A percentile compares a stretch with the other conserved stretches of the same genome.
Conservation (phyloP, 2,113 vertebrate genomes). For the Girardinichthys multiradiatus region DNA sequence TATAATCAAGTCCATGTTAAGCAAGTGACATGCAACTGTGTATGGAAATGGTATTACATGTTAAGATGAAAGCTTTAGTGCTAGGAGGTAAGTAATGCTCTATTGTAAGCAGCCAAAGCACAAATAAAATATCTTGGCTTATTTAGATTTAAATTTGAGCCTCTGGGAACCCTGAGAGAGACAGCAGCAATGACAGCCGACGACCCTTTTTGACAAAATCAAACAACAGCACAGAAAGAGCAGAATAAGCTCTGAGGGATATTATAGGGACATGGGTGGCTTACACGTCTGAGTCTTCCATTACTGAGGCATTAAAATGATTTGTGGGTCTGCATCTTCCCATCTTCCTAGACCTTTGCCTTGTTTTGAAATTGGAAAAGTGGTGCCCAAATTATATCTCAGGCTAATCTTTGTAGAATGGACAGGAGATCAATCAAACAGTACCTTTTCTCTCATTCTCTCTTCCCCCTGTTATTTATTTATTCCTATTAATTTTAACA, state of each 20-base stretch:
- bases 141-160: slow-evolving; percentile 40
- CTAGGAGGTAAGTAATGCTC: slow-evolving; percentile 32
- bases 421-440: slow-evolving; percentile 86
- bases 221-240: slow-evolving; percentile 53
- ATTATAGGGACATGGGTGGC: slow-evolving; percentile 11
- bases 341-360: slow-evolving; percentile 23
- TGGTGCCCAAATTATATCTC: slow-evolving; percentile 69
- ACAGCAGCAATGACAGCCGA: not conserved
- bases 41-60: slow-evolving; percentile 17
- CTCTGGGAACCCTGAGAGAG: slow-evolving; percentile 9
- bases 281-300: slow-evolving; percentile 25
- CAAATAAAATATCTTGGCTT: slow-evolving; percentile 42
- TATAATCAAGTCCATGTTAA: slow-evolving; percentile 37
- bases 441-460: slow-evolving; percentile 65
- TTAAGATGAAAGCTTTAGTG: slow-evolving; percentile 7
- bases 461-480: slow-evolving; percentile 80
- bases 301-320: slow-evolving; percentile 10
- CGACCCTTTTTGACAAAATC: slow-evolving; percentile 41
- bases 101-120: slow-evolving; percentile 31
- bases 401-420: slow-evolving; percentile 77
- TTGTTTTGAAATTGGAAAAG: slow-evolving; percentile 33
- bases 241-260: slow-evolving; percentile 8
- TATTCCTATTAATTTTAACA: slow-evolving; percentile 91
- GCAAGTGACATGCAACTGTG: slow-evolving; percentile 45
- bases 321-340: slow-evolving; percentile 22